Conservation (phyloP, 2,888 invertebrate genomes). For the Choristoneura rosaceana region DNA sequence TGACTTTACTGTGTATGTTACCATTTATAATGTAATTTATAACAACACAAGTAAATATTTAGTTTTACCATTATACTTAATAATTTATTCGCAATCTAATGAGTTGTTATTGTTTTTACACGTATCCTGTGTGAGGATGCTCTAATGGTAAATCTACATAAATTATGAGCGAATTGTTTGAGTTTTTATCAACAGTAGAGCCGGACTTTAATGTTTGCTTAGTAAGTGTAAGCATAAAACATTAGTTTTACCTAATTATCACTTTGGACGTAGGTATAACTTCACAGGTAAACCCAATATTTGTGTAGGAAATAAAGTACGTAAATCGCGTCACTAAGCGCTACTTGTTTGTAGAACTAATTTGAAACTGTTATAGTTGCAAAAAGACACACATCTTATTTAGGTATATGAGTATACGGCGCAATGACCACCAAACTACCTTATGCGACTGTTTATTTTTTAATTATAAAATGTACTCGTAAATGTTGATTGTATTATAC, state of each 20-base stretch:
- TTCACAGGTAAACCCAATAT: conserved; percentile 9
- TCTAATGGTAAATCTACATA: conserved; percentile 5
- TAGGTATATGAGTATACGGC: too few species aligned
- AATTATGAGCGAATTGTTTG: conserved; percentile 4
- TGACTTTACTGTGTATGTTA: too few species aligned
- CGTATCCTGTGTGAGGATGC: not conserved
- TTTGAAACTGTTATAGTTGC: conserved; percentile 3
- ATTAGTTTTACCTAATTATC: conserved; percentile 18
- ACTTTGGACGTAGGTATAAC: conserved; percentile 3
- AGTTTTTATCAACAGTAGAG: conserved; percentile 7
- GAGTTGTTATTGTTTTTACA: not conserved
- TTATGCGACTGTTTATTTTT: too few species aligned
- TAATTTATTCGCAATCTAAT: not conserved
- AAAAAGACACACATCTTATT: too few species aligned
- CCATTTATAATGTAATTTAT: too few species aligned
- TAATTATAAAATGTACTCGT: too few species aligned
- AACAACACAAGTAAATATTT: too few species aligned
- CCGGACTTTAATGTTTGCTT: conserved; percentile 18
- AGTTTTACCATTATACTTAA: too few species aligned
- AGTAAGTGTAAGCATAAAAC: conserved; percentile 6
- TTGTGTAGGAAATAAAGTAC: conserved; percentile 4
- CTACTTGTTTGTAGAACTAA: conserved; percentile 14
- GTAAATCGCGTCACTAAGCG: not conserved
- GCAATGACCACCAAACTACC: too few species aligned
- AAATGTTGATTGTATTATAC: too few species aligned